Percentiles rank a stretch among this genome's conserved stretches.
phyloP scores from a whole-genome alignment of 2,888 invertebrate species.

The Oligia latruncula region DNA sequence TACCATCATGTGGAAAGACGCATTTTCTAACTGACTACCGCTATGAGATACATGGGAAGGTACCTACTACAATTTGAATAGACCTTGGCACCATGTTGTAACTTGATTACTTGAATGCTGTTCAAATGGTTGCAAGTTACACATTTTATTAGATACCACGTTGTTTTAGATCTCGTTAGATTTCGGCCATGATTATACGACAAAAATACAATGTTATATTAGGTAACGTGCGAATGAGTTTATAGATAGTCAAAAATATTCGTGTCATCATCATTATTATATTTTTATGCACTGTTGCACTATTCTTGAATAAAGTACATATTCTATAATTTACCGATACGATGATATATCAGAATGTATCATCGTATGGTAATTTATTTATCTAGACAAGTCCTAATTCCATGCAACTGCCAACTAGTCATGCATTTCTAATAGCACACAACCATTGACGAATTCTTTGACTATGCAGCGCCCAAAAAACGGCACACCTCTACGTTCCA shows the following conservation, averaged over 20 bases:
- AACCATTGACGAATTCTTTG: conserved; percentile 13
- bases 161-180: conserved; percentile 21
- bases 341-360: background rate
- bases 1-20: background rate
- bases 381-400: background rate
- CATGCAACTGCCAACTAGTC: conserved; percentile 11
- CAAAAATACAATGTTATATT: conserved; percentile 4
- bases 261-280: background rate
- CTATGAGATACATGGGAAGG: conserved; percentile 12
- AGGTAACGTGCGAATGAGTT: conserved; percentile 14
- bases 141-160: conserved; percentile 43
- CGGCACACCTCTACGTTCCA: conserved; percentile 42
- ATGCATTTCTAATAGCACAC: conserved; percentile 39
- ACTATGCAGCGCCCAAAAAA: conserved; percentile 27
- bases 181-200: conserved; percentile 26
- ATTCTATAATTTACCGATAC: background rate
- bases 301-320: background rate
- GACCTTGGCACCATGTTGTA: conserved; percentile 36
- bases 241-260: background rate
- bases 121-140: conserved; percentile 34
- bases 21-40: background rate
- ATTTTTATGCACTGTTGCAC: background rate
- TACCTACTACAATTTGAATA: conserved; percentile 11
- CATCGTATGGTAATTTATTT: conserved; percentile 1
- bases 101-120: conserved; percentile 23